Percentiles rank a stretch among this genome's conserved stretches.
These are phyloP conservation scores for Poecilia velifera DNA, from an alignment of 2,797 vertebrate species.

Conservation along the genomic window DNA sequence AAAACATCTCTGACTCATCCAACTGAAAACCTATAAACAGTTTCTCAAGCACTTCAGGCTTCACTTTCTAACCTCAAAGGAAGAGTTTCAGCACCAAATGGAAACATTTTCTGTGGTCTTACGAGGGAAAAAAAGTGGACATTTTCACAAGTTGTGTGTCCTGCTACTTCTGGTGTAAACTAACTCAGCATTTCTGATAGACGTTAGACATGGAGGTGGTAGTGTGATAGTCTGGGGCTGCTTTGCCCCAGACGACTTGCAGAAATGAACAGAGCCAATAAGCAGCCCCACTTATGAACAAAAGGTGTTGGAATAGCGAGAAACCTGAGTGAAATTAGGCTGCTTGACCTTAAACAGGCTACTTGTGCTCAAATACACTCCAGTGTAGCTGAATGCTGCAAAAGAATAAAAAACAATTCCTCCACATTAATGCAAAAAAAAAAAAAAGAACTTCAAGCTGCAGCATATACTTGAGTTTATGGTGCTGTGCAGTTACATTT, in stretches of 20 bases:
- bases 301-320: neutral
- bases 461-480: neutral
- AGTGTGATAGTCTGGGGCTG: neutral
- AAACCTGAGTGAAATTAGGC: neutral
- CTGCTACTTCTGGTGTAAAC: neutral
- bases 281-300: neutral
- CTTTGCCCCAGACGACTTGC: neutral
- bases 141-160: neutral
- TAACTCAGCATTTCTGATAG: neutral
- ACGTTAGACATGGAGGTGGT: neutral
- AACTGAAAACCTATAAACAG: neutral
- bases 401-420: neutral
- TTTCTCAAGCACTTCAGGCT: neutral
- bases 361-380: neutral
- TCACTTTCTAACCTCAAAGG: neutral
- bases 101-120: neutral
- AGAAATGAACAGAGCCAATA: neutral
- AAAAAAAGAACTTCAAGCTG: neutral
- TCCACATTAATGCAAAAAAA: neutral
- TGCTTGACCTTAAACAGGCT: neutral
- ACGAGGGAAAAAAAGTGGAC: neutral
- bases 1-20: neutral
- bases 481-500: neutral
- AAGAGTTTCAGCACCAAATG: neutral
- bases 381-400: neutral